Percentiles rank a stretch among this genome's conserved stretches.
These are phyloP conservation scores for Pteronura brasiliensis DNA, from an alignment of 2,113 vertebrate species.

Conservation along the genomic window DNA sequence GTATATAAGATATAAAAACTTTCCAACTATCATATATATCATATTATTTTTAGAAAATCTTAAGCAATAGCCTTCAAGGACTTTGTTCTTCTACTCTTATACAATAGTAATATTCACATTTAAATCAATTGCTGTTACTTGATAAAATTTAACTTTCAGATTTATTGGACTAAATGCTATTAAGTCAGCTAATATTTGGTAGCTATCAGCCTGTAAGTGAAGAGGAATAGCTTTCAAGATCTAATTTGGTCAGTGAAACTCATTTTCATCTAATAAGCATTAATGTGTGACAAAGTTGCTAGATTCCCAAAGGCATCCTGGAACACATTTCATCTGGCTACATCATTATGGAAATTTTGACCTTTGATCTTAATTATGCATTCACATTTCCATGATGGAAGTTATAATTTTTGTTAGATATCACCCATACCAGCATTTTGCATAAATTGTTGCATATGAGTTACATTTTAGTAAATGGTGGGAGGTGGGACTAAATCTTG, in stretches of 20 bases:
- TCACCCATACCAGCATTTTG: slow-evolving; percentile 26
- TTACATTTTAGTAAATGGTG: slow-evolving; percentile 49
- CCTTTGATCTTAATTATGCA: slow-evolving; percentile 76
- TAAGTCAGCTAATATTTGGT: slow-evolving; percentile 9
- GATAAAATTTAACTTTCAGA: neutral
- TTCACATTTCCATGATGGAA: slow-evolving; percentile 75
- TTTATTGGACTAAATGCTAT: slow-evolving; percentile 26
- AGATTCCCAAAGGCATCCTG: slow-evolving; percentile 66
- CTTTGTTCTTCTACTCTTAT: slow-evolving; percentile 56
- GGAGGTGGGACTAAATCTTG: neutral
- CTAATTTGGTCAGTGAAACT: slow-evolving; percentile 61
- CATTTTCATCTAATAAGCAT: slow-evolving; percentile 64
- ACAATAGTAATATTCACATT: slow-evolving; percentile 43
- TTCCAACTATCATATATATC: slow-evolving; percentile 63
- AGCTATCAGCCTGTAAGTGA: neutral
- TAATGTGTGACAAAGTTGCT: slow-evolving; percentile 66
- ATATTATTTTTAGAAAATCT: slow-evolving; percentile 64
- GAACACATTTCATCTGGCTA: slow-evolving; percentile 70
- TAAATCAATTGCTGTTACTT: slow-evolving; percentile 58
- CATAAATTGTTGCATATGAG: slow-evolving; percentile 40
- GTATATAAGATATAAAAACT: slow-evolving; percentile 56
- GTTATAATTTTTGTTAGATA: slow-evolving; percentile 73
- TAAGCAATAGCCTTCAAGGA: slow-evolving; percentile 59
- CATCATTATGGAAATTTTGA: slow-evolving; percentile 78
- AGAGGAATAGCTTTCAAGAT: slow-evolving; percentile 52